A percentile compares a stretch with the other conserved stretches of the same genome.
Conservation (phyloP, 23 tunicate genomes). For the Styela plicata region DNA sequence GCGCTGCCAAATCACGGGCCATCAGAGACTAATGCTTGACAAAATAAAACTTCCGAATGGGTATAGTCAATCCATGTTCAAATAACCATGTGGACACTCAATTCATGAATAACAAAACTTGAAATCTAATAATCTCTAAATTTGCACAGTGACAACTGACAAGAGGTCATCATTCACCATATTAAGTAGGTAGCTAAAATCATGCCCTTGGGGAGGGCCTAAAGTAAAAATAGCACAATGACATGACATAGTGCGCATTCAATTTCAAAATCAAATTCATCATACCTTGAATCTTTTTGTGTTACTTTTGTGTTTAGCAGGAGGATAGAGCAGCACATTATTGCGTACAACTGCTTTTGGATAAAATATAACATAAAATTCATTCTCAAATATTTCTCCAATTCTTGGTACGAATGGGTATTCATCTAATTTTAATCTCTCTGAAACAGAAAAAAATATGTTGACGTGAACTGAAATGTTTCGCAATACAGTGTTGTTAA, state of each 20-base stretch:
- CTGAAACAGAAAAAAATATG: background rate
- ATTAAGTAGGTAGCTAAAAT: too few relatives aligned
- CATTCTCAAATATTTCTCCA: conserved; percentile 62
- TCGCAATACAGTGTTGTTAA: background rate
- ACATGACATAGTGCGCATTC: too few relatives aligned
- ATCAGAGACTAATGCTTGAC: background rate
- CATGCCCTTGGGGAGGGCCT: too few relatives aligned
- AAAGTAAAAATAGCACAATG: too few relatives aligned
- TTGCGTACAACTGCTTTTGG: conserved; percentile 34
- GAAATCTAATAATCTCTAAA: too few relatives aligned
- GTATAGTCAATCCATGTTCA: too few relatives aligned
- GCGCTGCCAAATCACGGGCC: background rate
- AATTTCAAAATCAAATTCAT: too few relatives aligned
- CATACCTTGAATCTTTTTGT: conserved; percentile 5
- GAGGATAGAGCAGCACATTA: conserved; percentile 39
- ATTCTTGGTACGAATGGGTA: conserved; percentile 6
- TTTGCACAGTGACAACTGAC: too few relatives aligned
- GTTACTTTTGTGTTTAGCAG: background rate
- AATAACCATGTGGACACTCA: too few relatives aligned
- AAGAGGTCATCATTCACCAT: too few relatives aligned
- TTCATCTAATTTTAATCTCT: background rate
- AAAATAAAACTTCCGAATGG: too few relatives aligned
- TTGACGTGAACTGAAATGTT: background rate
- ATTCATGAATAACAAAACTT: too few relatives aligned
- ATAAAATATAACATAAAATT: conserved; percentile 51